Percentiles rank a stretch among this genome's conserved stretches.
phyloP scores from a whole-genome alignment of 1,140 invertebrate species.

The Aphaenogaster floridana region DNA sequence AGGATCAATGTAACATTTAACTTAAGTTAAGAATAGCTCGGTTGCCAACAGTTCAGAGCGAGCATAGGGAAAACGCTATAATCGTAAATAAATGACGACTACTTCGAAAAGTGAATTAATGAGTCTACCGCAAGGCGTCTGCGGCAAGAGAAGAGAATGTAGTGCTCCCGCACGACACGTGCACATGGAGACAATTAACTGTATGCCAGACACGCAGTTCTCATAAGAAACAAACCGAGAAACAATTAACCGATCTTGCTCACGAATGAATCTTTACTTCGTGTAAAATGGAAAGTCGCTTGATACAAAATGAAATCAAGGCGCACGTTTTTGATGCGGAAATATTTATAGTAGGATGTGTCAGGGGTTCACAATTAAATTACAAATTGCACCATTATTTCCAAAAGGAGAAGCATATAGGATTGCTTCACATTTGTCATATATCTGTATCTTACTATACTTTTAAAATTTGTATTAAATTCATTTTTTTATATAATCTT shows the following conservation, averaged over 20 bases:
- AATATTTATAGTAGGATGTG: conserved; percentile 27
- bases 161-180: conserved; percentile 42
- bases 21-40: conserved; percentile 8
- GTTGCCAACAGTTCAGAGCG: background rate
- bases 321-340: background rate
- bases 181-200: conserved; percentile 64
- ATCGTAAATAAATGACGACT: conserved; percentile 50
- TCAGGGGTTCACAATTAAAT: background rate
- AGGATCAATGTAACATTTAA: conserved; percentile 26
- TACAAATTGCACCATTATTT: background rate
- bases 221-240: conserved; percentile 56
- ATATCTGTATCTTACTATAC: background rate
- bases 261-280: conserved; percentile 47
- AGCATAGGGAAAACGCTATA: background rate
- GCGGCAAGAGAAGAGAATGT: background rate
- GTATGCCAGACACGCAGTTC: conserved; percentile 37
- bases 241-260: conserved; percentile 65
- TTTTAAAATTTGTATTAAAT: conserved; percentile 15
- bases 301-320: conserved; percentile 23
- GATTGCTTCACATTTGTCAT: background rate
- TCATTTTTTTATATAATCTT: background rate
- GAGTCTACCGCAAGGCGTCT: background rate
- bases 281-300: background rate
- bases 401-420: background rate
- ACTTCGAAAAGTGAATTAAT: conserved; percentile 61